Percentiles rank a stretch among this genome's conserved stretches.
Conservation (phyloP, 2,113 vertebrate genomes). For the Triplophysa tibetana region DNA sequence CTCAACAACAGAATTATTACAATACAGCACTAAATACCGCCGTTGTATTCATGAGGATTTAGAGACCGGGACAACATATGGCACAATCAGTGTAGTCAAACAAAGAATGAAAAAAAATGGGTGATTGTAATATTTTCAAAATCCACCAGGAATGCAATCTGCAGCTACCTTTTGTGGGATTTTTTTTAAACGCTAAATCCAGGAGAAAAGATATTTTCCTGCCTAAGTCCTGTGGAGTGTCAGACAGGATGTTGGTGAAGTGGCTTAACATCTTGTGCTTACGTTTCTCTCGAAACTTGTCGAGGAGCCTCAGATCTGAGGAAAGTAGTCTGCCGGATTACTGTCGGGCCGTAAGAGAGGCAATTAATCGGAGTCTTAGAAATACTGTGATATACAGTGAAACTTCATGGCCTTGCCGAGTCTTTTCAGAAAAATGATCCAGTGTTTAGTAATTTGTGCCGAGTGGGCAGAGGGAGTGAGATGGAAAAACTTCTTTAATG, state of each 20-base stretch:
- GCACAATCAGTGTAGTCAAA: constrained; percentile 55
- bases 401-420: constrained; percentile 68
- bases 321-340: constrained; percentile 75
- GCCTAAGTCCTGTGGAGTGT: constrained; percentile 40
- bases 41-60: constrained; percentile 68
- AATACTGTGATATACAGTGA: constrained; percentile 63
- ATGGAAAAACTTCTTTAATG: constrained; percentile 21
- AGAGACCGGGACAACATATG: constrained; percentile 67
- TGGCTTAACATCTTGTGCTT: constrained; percentile 52
- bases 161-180: constrained; percentile 28
- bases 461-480: constrained; percentile 43
- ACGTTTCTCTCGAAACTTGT: constrained; percentile 39
- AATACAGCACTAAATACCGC: constrained; percentile 53
- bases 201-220: constrained; percentile 12
- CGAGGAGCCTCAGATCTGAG: constrained; percentile 56
- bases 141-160: constrained; percentile 58
- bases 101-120: constrained; percentile 58
- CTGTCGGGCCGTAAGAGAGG: constrained; percentile 70
- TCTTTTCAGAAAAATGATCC: constrained; percentile 66
- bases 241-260: constrained; percentile 49
- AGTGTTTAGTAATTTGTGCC: constrained; percentile 65
- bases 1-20: constrained; percentile 68
- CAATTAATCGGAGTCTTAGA: constrained; percentile 74
- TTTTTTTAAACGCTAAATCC: background rate
- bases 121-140: constrained; percentile 57